A percentile compares a stretch with the other conserved stretches of the same genome.
Evolutionary conservation across 2,113 vertebrate genomes (phyloP).

Genomic region (Aptenodytes forsteri): DNA sequence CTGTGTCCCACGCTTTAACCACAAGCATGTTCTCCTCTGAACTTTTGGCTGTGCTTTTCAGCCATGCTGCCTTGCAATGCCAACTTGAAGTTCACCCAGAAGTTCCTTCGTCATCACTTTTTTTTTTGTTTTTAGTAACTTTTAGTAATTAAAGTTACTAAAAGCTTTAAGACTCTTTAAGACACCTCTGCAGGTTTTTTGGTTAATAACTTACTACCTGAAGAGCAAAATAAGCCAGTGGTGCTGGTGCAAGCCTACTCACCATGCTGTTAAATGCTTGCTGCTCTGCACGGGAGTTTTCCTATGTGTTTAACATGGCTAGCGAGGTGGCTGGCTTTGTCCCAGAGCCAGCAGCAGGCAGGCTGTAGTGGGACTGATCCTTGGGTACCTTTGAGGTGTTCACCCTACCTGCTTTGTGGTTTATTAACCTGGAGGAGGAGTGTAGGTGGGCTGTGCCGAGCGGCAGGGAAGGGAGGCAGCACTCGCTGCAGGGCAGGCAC

Average conservation of each 20-base stretch:
- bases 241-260: background rate
- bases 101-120: background rate
- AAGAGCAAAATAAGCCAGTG: background rate
- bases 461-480: background rate
- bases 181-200: background rate
- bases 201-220: background rate
- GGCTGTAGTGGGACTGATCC: background rate
- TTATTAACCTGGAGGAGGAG: background rate
- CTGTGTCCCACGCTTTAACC: accelerated
- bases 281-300: background rate
- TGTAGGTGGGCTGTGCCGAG: background rate
- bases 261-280: background rate
- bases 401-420: background rate
- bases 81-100: background rate
- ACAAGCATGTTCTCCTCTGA: background rate
- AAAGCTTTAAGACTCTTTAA: background rate
- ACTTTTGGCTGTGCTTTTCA: background rate
- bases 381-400: background rate
- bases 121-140: background rate
- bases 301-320: accelerated
- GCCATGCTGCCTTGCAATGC: background rate
- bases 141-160: no score
- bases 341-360: background rate
- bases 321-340: background rate
- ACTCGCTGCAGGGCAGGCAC: background rate